Evolutionary conservation across 2,888 invertebrate genomes (phyloP).

Genomic region (Parnassius smintheus): DNA sequence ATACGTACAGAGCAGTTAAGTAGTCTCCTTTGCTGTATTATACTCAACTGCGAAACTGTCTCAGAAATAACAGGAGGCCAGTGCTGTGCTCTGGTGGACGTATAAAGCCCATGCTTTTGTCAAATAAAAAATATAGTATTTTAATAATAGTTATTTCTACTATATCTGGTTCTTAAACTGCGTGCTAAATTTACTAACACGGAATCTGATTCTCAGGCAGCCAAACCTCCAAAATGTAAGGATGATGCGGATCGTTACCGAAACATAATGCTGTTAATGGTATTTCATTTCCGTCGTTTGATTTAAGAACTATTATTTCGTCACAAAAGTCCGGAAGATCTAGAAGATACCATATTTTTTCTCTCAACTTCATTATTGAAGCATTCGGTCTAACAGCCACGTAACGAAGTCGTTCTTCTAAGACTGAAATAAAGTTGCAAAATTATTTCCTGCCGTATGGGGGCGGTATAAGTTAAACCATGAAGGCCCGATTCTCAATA

Average conservation of each 20-base stretch:
- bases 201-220: conserved; percentile 37
- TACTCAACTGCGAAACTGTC: too few relatives aligned
- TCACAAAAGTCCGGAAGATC: conserved; percentile 71
- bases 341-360: conserved; percentile 69
- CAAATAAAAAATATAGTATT: too few relatives aligned
- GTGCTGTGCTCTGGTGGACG: too few relatives aligned
- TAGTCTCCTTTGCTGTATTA: too few relatives aligned
- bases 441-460: conserved; percentile 47
- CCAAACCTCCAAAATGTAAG: conserved; percentile 69
- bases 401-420: conserved; percentile 62
- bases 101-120: too few relatives aligned
- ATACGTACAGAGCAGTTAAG: too few relatives aligned
- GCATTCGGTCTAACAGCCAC: conserved; percentile 60
- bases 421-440: conserved; percentile 38
- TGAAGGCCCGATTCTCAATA: too few relatives aligned
- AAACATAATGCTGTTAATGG: conserved; percentile 58
- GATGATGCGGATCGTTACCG: conserved; percentile 67
- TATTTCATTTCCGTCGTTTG: conserved; percentile 49
- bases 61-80: too few relatives aligned
- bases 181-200: not conserved
- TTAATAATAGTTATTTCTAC: too few relatives aligned
- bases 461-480: too few relatives aligned
- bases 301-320: conserved; percentile 63
- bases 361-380: conserved; percentile 59
- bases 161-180: too few relatives aligned